Evolutionary conservation across 1,140 invertebrate genomes (phyloP), one percentile per base, ranked within the genome.

Genomic region (Tenebrio molitor): DNA sequence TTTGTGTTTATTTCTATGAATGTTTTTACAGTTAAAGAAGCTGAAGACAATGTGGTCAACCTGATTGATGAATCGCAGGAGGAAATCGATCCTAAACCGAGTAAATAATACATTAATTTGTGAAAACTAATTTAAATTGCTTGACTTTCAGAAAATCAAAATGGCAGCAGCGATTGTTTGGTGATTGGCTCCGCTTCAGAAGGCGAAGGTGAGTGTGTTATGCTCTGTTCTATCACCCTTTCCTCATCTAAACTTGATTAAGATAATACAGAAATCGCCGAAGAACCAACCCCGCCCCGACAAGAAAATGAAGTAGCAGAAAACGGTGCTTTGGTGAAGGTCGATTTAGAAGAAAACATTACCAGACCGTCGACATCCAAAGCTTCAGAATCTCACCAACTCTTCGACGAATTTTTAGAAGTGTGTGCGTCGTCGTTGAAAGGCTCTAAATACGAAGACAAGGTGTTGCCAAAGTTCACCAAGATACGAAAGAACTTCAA

Each of bases 351-450:
- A n/a, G n/a, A n/a, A n/a, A n/a, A 58, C 21, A 2, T 58, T 2
- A 10, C 14, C 23, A 15, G 42, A 44, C 64, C 64, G n/a, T 66
- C 64, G 7, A 66, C 64, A 12, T 66, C 64, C 10, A 42, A 17
- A 25, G 12, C 14, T 1, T 44, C 64, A 1, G 42, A 66, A 12
- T 21, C 50, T 2, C 64, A 41, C 36, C 19, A 6, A 8, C 12
- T 66, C 1, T 15, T 66, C 1, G 64, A 66, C 6, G 4, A 41
- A n/a, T 66, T 66, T 21, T n/a, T 66, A 2, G 64, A 66, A 21
- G 17, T 15, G 42, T 66, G 64, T 21, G 39, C 64, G 6, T 12
- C 23, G 5, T 41, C 64, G 5, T 10, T 66, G 3, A 66, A 12
- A 42, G 42, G n/a, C 5, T 42, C 64, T 1, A 29, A 29, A 23